These are phyloP conservation scores for Meganola albula DNA, from an alignment of 2,888 invertebrate genomes.

Conservation along the genomic window DNA sequence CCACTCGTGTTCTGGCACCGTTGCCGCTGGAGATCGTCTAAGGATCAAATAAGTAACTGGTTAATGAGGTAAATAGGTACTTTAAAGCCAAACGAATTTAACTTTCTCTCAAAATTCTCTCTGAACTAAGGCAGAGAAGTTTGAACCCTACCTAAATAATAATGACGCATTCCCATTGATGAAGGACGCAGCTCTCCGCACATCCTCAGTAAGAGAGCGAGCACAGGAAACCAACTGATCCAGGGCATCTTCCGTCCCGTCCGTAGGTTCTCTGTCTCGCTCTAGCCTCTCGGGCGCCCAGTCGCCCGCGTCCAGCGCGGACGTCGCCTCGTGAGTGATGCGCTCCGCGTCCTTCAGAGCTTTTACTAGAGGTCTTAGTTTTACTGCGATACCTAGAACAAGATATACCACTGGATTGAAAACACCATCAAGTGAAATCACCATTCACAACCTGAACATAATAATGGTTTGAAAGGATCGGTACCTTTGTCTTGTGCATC, in stretches of 20 bases:
- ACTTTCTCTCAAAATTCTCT: too few relatives aligned
- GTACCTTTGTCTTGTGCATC: conserved; percentile 87
- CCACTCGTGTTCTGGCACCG: conserved; percentile 78
- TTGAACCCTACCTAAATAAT: conserved; percentile 79
- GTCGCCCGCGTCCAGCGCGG: conserved; percentile 84
- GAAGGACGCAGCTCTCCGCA: conserved; percentile 92
- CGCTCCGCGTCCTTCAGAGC: conserved; percentile 88
- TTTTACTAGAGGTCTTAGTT: conserved; percentile 86
- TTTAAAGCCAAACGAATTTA: too few relatives aligned
- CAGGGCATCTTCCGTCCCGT: conserved; percentile 86
- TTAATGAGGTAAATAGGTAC: too few relatives aligned
- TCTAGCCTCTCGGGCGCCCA: conserved; percentile 86
- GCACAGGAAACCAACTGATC: conserved; percentile 93
- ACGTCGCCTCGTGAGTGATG: conserved; percentile 86
- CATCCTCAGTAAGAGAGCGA: conserved; percentile 91
- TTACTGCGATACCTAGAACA: conserved; percentile 79
- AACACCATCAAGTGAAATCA: too few relatives aligned
- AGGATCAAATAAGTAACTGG: too few relatives aligned
- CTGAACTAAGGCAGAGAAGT: too few relatives aligned
- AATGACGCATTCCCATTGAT: conserved; percentile 91
- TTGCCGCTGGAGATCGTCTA: conserved; percentile 60
- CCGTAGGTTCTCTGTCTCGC: conserved; percentile 68
- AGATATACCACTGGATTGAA: too few relatives aligned
- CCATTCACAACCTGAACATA: too few relatives aligned
- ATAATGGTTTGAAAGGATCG: too few relatives aligned